Evolutionary conservation across 1,140 invertebrate genomes (phyloP).

Genomic region (silkworm (Bombyx mori)): ASM3026992v2 NC_085122.1:10293001-10293500

Average conservation of each 20-base stretch:
- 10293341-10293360: background rate
- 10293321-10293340: background rate
- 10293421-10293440: slow-evolving; percentile 87
- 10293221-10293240: slow-evolving; percentile 86
- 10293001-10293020: no score
- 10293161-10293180: slow-evolving; percentile 78
- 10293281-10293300: background rate
- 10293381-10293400: slow-evolving; percentile 88
- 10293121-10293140: slow-evolving; percentile 79
- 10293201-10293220: slow-evolving; percentile 90
- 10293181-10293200: slow-evolving; percentile 85
- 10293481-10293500: slow-evolving; percentile 89
- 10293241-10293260: slow-evolving; percentile 76
- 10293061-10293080: no score
- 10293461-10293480: slow-evolving; percentile 79
- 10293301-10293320: background rate
- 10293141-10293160: slow-evolving; percentile 85
- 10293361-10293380: slow-evolving; percentile 84
- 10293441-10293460: slow-evolving; percentile 84
- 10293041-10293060: no score
- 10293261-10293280: slow-evolving; percentile 84
- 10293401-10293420: slow-evolving; percentile 84
- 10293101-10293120: slow-evolving; percentile 73
- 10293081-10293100: no score
- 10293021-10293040: no score